Percentiles rank a stretch among this genome's conserved stretches.
Evolutionary conservation across 2,113 vertebrate species (phyloP).

Genomic region (Cheirogaleus medius): DNA sequence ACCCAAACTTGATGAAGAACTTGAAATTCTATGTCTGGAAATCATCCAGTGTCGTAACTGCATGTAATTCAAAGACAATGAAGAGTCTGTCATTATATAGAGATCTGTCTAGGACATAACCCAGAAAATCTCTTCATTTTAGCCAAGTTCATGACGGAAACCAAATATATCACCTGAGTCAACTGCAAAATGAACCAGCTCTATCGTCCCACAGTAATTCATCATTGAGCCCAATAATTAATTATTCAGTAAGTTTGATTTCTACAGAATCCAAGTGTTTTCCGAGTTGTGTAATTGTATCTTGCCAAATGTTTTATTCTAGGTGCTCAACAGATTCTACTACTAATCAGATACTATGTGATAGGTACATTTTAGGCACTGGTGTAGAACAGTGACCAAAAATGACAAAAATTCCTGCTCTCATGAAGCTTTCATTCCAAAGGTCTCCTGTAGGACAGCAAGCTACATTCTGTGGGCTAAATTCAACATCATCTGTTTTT

Average conservation of each 20-base stretch:
- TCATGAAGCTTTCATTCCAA: not conserved
- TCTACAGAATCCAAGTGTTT: not conserved
- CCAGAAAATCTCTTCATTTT: not conserved
- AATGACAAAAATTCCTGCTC: not conserved
- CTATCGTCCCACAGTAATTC: not conserved
- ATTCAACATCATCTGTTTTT: not conserved
- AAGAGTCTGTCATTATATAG: not conserved
- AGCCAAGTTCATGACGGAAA: not conserved
- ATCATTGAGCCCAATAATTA: not conserved
- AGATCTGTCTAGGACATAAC: not conserved
- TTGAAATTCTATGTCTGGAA: constrained; percentile 75
- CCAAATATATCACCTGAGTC: not conserved
- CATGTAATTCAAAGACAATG: constrained; percentile 49
- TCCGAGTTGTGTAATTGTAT: not conserved
- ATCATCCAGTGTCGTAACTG: constrained; percentile 66
- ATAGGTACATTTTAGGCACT: not conserved
- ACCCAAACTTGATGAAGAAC: constrained; percentile 70
- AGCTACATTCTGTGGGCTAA: not conserved
- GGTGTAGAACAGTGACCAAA: not conserved
- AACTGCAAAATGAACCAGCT: not conserved
- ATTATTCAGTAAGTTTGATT: not conserved
- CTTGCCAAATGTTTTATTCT: not conserved
- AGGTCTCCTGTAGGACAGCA: not conserved
- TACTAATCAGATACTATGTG: not conserved
- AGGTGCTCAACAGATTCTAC: not conserved